Percentiles rank a stretch among this genome's conserved stretches.
Evolutionary conservation across 2,888 invertebrate species (phyloP).

Genomic region (Drosophila barbarae): DNA sequence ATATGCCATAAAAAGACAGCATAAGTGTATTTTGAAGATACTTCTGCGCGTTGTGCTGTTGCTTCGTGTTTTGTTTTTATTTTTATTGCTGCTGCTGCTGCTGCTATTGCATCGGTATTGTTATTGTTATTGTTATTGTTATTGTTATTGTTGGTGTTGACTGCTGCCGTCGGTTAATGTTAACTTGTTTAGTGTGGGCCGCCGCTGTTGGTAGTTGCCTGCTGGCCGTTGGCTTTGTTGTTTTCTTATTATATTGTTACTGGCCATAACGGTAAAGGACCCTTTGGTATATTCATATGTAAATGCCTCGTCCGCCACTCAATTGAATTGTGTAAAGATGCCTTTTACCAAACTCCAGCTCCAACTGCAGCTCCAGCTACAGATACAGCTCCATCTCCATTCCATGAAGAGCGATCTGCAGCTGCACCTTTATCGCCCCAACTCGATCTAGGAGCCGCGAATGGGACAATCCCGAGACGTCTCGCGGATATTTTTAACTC

Average conservation of each 20-base stretch:
- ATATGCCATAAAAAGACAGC: conserved; percentile 66
- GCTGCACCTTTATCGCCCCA: conserved; percentile 35
- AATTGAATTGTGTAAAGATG: conserved; percentile 41
- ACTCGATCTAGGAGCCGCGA: conserved; percentile 40
- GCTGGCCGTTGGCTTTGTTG: conserved; percentile 15
- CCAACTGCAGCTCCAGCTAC: not conserved
- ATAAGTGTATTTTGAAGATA: conserved; percentile 70
- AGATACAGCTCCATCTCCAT: conserved; percentile 2
- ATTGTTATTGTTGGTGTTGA: conserved; percentile 42
- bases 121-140: conserved; percentile 11
- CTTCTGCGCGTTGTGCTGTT: conserved; percentile 45
- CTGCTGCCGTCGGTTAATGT: conserved; percentile 45
- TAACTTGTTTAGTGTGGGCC: conserved; percentile 49
- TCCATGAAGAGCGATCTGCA: conserved; percentile 26
- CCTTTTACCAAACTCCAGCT: not conserved
- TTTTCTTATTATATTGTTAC: conserved; percentile 40
- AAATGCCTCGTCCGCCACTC: conserved; percentile 56
- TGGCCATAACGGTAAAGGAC: conserved; percentile 39
- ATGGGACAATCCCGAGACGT: conserved; percentile 39
- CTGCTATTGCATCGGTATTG: conserved; percentile 20
- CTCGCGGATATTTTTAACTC: conserved; percentile 45
- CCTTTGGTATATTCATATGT: conserved; percentile 65
- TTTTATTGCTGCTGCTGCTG: conserved; percentile 18
- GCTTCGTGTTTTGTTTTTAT: conserved; percentile 35
- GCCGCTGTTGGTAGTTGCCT: conserved; percentile 25